Conservation (phyloP, 2,888 invertebrate genomes). For the Acanthoscelides obtectus region DNA sequence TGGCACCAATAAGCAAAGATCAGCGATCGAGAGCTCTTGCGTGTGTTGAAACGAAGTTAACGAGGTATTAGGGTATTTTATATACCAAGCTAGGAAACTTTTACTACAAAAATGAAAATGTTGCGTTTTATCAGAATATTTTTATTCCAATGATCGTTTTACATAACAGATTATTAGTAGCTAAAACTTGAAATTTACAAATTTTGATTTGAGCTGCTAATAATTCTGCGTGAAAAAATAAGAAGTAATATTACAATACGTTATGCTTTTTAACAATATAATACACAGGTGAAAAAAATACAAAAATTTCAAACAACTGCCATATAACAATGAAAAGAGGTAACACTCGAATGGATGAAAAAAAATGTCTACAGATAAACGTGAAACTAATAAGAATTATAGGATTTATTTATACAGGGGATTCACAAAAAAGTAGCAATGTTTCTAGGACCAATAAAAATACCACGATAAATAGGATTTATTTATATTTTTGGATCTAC, state of each 20-base stretch:
- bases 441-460: too few species aligned
- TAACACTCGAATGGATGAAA: slow-evolving; percentile 17
- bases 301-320: slow-evolving; percentile 28
- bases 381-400: slow-evolving; percentile 4
- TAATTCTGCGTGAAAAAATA: slow-evolving; percentile 19
- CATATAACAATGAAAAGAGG: slow-evolving; percentile 19
- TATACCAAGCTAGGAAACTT: too few species aligned
- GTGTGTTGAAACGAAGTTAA: too few species aligned
- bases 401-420: background rate
- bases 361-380: slow-evolving; percentile 4
- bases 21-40: too few species aligned
- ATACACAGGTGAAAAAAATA: slow-evolving; percentile 27
- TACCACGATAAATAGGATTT: too few species aligned
- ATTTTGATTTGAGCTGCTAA: slow-evolving; percentile 18
- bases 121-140: slow-evolving; percentile 11
- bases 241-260: slow-evolving; percentile 10
- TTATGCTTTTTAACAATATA: slow-evolving; percentile 27
- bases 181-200: slow-evolving; percentile 20
- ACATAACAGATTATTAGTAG: slow-evolving; percentile 28
- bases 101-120: background rate
- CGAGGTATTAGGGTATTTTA: too few species aligned
- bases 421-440: background rate
- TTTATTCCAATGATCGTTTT: slow-evolving; percentile 24
- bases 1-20: too few species aligned
- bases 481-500: too few species aligned